Base-by-base conservation (phyloP, 1,140 invertebrate genomes). In the Oreohelix idahoensis region DNA sequence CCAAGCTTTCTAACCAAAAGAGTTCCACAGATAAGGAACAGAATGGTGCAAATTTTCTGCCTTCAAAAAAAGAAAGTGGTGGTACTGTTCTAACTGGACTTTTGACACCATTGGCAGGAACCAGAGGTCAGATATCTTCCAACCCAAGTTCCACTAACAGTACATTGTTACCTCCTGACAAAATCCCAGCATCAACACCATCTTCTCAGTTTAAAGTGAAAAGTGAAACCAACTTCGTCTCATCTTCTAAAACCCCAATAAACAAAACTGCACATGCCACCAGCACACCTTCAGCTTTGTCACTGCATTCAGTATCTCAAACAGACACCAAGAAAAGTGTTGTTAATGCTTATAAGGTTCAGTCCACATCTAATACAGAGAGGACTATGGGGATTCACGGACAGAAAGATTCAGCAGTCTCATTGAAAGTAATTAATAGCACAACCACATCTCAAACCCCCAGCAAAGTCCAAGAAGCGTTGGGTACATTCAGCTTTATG, bases 31-130 rank as follows among this genome's bases (percentile, higher is more conserved):
- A 35, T 36, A 74, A 74, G 29, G 23, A 36, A 74, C 32, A 74
- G 26, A 42, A 36, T 35, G 20, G 4, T 10, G 11, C 11, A 26
- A 69, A 23, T n/a, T 13, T 49, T 26, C 39, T 69, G 42, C 36
- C 66, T 32, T 23, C 78, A 45, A 70, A 79, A 39, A 76, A 74
- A 11, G 35, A 66, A 26, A 29, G 77, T 36, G 63, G 70, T 26
- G 51, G 71, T 32, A 35, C 49, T 20, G 51, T 81, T 42, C 49
- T 82, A 1, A 78, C 73, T 63, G 85, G 82, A 38, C 85, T 86
- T n/a, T 63, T 83, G 36, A 66, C 79, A 4, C 79, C 85, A n/a
- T 51, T 86, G 38, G 78, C 85, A 26, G 26, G 77, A 1, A 75
- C 84, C 20, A 49, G 85, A 17, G 42, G 42, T n/a, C 1, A 39